Percentiles rank a stretch among this genome's conserved stretches.
Conservation (phyloP, 1,140 invertebrate species). For the Vanessa atalanta region DNA sequence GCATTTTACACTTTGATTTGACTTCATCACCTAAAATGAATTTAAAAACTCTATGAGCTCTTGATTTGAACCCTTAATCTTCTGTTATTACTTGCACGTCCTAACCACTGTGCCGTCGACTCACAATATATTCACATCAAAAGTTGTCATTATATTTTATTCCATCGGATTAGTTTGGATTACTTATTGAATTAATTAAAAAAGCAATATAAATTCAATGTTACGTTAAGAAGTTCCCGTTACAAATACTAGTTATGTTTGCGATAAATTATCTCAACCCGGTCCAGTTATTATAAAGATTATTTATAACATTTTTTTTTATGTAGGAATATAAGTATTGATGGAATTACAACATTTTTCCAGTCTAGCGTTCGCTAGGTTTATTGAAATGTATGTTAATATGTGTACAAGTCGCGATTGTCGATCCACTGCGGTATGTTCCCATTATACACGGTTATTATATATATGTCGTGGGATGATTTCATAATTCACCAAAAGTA, state of each 20-base stretch:
- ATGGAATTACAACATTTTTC: conserved; percentile 55
- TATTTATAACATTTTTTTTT: conserved; percentile 5
- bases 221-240: not conserved
- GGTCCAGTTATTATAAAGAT: not conserved
- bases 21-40: too few species aligned
- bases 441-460: conserved; percentile 44
- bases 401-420: conserved; percentile 51
- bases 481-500: too few species aligned
- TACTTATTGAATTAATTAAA: not conserved
- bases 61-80: too few species aligned
- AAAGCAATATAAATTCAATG: not conserved
- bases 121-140: not conserved
- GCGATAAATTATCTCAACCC: not conserved
- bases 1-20: too few species aligned
- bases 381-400: conserved; percentile 77
- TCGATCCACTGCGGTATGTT: conserved; percentile 41
- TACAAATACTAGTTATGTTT: not conserved
- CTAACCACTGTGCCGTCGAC: not conserved
- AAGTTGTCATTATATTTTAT: not conserved
- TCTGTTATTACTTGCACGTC: too few species aligned
- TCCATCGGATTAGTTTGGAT: conserved; percentile 7
- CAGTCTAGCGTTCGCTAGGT: conserved; percentile 44
- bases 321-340: not conserved
- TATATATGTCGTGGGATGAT: not conserved
- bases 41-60: too few species aligned